Percentiles rank a stretch among this genome's conserved stretches.
Conservation (phyloP, 2,113 vertebrate species). For the Tragelaphus buxtoni region DNA sequence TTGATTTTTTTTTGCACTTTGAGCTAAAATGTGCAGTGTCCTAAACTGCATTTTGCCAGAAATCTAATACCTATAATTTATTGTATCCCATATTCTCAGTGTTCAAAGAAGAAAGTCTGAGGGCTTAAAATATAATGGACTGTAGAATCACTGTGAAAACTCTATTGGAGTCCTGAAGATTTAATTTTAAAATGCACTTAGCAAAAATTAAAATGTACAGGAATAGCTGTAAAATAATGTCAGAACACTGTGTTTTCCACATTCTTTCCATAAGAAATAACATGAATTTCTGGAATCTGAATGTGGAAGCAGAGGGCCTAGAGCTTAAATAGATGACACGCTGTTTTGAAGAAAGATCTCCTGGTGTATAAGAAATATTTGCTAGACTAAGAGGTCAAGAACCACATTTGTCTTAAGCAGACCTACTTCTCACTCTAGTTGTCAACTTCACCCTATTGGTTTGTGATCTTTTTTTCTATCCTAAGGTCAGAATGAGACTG, state of each 20-base stretch:
- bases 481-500: background rate
- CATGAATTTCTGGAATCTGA: background rate
- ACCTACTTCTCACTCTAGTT: background rate
- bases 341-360: background rate
- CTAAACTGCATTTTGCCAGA: slow-evolving; percentile 48
- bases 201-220: background rate
- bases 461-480: background rate
- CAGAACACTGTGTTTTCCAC: background rate
- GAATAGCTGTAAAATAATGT: background rate
- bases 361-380: background rate
- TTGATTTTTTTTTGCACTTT: slow-evolving; percentile 48
- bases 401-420: background rate
- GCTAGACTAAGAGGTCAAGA: background rate
- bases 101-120: slow-evolving; percentile 43
- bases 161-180: slow-evolving; percentile 24
- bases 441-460: background rate
- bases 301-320: background rate
- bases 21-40: slow-evolving; percentile 15
- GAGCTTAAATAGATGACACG: background rate
- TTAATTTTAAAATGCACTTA: slow-evolving; percentile 45
- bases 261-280: background rate
- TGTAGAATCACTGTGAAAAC: slow-evolving; percentile 38
- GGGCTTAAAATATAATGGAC: slow-evolving; percentile 35
- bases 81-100: slow-evolving; percentile 31
- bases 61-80: background rate